Evolutionary conservation across 2,797 vertebrate genomes (phyloP).

Genomic region (Danionella dracula): DNA sequence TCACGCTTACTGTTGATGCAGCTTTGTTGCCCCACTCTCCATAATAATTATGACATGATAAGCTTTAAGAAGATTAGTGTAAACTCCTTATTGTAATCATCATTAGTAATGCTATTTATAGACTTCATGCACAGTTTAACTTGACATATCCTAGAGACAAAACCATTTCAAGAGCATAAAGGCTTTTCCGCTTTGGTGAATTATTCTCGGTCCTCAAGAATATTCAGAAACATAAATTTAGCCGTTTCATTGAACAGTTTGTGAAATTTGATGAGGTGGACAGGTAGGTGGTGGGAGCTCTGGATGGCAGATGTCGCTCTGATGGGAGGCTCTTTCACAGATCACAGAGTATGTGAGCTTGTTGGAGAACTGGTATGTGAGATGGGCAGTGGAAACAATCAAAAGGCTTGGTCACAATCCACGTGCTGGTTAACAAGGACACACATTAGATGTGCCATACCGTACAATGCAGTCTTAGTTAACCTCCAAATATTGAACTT

Average conservation of each 20-base stretch:
- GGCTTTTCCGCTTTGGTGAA: background rate
- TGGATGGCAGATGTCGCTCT: constrained; percentile 39
- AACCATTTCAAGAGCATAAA: background rate
- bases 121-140: background rate
- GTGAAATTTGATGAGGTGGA: constrained; percentile 11
- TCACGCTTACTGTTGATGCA: background rate
- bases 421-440: background rate
- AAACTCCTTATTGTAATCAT: constrained; percentile 29
- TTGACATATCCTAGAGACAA: background rate
- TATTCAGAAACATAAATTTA: too few relatives aligned
- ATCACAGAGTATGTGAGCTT: constrained; percentile 35
- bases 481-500: too few relatives aligned
- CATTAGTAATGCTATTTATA: constrained; percentile 12
- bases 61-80: constrained; percentile 26
- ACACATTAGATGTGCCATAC: too few relatives aligned
- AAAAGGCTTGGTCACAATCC: constrained; percentile 25
- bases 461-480: too few relatives aligned
- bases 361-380: constrained; percentile 15
- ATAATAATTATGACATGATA: constrained; percentile 26
- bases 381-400: constrained; percentile 33
- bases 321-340: constrained; percentile 33
- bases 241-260: background rate
- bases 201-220: background rate
- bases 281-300: constrained; percentile 30
- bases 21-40: constrained; percentile 1